Conservation (phyloP, 2,888 invertebrate species). For the Empis livida region DNA sequence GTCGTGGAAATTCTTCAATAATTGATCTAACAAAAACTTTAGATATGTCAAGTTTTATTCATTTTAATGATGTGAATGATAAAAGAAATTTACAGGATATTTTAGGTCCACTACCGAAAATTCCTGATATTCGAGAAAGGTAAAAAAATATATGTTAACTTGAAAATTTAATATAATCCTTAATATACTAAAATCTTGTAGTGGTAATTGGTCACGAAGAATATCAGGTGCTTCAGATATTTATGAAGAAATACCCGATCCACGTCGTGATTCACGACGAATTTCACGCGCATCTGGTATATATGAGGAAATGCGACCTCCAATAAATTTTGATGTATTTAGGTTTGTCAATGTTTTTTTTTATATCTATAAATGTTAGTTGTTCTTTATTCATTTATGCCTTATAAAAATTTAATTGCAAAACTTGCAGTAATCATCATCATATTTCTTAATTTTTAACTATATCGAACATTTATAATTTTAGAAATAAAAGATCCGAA, state of each 20-base stretch:
- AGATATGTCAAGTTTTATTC: conserved; percentile 3
- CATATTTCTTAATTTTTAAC: too few relatives aligned
- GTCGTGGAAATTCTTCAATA: conserved; percentile 15
- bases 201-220: conserved; percentile 21
- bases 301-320: conserved; percentile 35
- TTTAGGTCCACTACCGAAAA: conserved; percentile 30
- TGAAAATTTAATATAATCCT: not conserved
- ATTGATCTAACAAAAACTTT: not conserved
- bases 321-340: conserved; percentile 4
- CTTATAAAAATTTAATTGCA: too few relatives aligned
- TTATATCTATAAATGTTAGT: too few relatives aligned
- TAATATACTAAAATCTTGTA: conserved; percentile 2
- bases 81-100: conserved; percentile 18
- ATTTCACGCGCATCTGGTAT: conserved; percentile 33
- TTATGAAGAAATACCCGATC: conserved; percentile 34
- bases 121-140: conserved; percentile 24
- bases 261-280: conserved; percentile 17
- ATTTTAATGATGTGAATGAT: not conserved
- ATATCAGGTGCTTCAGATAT: conserved; percentile 30
- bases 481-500: not conserved
- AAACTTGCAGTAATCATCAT: too few relatives aligned
- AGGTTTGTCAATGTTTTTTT: not conserved
- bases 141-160: not conserved
- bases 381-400: too few relatives aligned
- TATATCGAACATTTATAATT: not conserved